These are phyloP conservation scores for Pterobdella sp. DNA, from an alignment of 2,888 invertebrate genomes.

Conservation along the genomic window DNA sequence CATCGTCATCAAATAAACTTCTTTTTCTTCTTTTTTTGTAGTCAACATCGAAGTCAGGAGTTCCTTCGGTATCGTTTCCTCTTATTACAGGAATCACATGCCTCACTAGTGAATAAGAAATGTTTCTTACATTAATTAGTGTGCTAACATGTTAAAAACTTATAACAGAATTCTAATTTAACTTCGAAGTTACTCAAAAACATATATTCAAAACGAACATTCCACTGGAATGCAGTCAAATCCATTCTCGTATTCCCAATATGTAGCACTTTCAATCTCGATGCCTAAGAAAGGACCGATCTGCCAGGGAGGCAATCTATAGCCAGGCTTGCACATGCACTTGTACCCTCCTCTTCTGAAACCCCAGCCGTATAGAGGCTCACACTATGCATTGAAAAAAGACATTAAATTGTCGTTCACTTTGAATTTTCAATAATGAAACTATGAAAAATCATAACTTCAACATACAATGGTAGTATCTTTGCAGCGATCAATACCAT, in stretches of 20 bases:
- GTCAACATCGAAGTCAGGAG: conserved; percentile 25
- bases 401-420: neutral
- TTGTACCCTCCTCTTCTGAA: conserved; percentile 78
- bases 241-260: conserved; percentile 75
- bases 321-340: conserved; percentile 71
- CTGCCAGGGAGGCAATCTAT: conserved; percentile 74
- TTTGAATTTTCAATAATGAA: neutral
- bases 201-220: conserved; percentile 58
- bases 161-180: too few species aligned
- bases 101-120: conserved; percentile 35
- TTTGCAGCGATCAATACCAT: conserved; percentile 82
- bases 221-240: conserved; percentile 85
- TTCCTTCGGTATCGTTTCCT: conserved; percentile 34
- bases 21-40: conserved; percentile 30
- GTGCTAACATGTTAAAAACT: too few species aligned
- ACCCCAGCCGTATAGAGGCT: conserved; percentile 91
- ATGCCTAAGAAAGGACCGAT: conserved; percentile 85
- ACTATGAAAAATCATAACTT: neutral
- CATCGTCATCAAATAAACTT: conserved; percentile 17
- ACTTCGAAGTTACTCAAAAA: too few species aligned
- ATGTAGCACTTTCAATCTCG: conserved; percentile 83
- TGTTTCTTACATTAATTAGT: too few species aligned
- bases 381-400: conserved; percentile 61
- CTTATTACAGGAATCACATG: conserved; percentile 38
- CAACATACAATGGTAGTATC: conserved; percentile 46